Evolutionary conservation across 2,113 vertebrate species (phyloP), one percentile per base, ranked within the genome.

Genomic region (Rynchops niger): DNA sequence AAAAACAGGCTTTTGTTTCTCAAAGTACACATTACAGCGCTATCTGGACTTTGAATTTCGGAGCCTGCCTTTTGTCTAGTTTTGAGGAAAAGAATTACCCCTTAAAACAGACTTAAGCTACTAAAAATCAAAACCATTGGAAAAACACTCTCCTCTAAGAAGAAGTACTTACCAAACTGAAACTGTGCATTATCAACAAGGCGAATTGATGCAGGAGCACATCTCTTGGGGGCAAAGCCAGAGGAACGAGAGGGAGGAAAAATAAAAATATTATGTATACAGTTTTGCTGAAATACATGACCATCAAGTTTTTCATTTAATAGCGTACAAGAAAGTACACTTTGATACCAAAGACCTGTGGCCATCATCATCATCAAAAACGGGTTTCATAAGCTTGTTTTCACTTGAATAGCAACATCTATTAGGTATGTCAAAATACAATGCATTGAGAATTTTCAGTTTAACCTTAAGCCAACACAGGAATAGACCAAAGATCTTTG

Each of bases 171-270:
- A 99, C 99, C 99, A 95, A 99, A 99, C 87, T 99, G 99, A 98
- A 99, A 99, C 71, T 99, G 99, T 73, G 98, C 97, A 90, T 99
- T 99, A 98, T 99, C 99, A 94, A 99, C 99, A 88, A 99, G 99
- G 61, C 99, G 98, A 98, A 99, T 99, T 52, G 99, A 99, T 72
- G 99, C 99, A 78, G 99, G 99, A 96, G 99, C 99, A 98, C 99
- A 99, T 93, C 99, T 99, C 99, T 99, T 97, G 43, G 23, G 55
- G 56, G 14, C n/a, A 63, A 85, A 92, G 55, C 78, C 20, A 70
- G 5, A 3, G 19, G n/a, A 95, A 67, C 18, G 4, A 83, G 34
- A 77, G 10, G 23, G 11, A 73, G 3, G 23, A 82, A 97, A 71
- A 79, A 96, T 36, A 95, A 80, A 91, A 76, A n/a, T 2, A 82